Conservation (phyloP, 30 jellyfish, hydroid and myxozoan species). For the Rhopilema esculentum region DNA sequence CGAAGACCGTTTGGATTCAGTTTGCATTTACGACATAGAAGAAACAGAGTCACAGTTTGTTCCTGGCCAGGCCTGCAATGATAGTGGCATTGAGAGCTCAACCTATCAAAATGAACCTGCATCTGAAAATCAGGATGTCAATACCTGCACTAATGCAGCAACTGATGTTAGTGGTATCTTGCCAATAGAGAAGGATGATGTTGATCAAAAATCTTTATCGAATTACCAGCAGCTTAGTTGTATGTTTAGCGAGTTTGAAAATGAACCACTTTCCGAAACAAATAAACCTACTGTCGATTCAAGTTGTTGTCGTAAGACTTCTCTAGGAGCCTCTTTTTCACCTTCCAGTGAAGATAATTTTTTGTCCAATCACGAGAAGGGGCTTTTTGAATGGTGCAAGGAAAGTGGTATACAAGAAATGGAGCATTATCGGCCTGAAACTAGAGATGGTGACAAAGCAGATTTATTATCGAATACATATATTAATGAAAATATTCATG, state of each 20-base stretch:
- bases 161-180: not conserved
- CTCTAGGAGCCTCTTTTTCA: not conserved
- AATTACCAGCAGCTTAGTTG: not conserved
- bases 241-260: not conserved
- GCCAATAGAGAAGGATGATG: not conserved
- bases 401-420: not conserved
- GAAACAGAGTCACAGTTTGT: not conserved
- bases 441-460: not conserved
- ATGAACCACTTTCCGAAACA: not conserved
- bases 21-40: not conserved
- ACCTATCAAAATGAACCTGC: not conserved
- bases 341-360: not conserved
- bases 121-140: not conserved
- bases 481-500: not conserved
- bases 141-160: not conserved
- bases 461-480: not conserved
- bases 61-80: not conserved
- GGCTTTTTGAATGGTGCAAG: not conserved
- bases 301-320: not conserved
- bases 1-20: slow-evolving; percentile 20
- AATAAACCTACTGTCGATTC: not conserved
- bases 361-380: not conserved
- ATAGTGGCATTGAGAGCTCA: not conserved
- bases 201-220: not conserved
- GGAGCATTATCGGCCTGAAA: not conserved